Conservation (phyloP, 2,113 vertebrate species). For the Amphiprion ocellaris region DNA sequence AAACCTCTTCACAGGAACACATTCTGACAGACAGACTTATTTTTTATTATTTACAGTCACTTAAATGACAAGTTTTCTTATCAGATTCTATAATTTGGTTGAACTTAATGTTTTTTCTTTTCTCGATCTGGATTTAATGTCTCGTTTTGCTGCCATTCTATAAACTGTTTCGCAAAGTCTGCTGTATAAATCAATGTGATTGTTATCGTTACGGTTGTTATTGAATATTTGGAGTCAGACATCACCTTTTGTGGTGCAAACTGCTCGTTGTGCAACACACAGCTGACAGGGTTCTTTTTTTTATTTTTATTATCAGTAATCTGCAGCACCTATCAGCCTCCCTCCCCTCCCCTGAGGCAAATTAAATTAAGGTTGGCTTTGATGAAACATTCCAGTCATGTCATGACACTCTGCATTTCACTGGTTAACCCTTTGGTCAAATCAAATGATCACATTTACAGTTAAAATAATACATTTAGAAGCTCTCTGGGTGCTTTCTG, state of each 20-base stretch:
- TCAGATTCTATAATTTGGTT: neutral
- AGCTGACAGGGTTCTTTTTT: conserved; percentile 14
- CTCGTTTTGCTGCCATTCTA: neutral
- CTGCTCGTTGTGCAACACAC: conserved; percentile 32
- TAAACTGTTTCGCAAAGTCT: neutral
- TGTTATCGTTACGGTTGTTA: too few relatives aligned
- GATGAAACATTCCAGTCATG: conserved; percentile 53
- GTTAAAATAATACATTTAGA: neutral
- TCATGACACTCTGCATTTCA: conserved; percentile 13
- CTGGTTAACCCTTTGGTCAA: neutral
- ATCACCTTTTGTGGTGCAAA: neutral
- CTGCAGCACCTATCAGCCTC: neutral
- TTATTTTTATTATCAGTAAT: conserved; percentile 31
- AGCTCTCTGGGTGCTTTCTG: too few relatives aligned
- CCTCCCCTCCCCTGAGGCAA: conserved; percentile 11
- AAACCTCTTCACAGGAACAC: too few relatives aligned
- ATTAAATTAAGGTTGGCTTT: conserved; percentile 16
- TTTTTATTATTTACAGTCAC: neutral
- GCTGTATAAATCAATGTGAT: neutral
- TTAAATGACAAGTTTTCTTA: neutral
- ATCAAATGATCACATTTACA: neutral
- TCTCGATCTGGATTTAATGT: neutral
- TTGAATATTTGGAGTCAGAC: neutral
- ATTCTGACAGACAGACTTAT: too few relatives aligned
- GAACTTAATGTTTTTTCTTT: too few relatives aligned